Conservation (phyloP, 92 coral and sea anemone species). For the Porites divaricata region DNA sequence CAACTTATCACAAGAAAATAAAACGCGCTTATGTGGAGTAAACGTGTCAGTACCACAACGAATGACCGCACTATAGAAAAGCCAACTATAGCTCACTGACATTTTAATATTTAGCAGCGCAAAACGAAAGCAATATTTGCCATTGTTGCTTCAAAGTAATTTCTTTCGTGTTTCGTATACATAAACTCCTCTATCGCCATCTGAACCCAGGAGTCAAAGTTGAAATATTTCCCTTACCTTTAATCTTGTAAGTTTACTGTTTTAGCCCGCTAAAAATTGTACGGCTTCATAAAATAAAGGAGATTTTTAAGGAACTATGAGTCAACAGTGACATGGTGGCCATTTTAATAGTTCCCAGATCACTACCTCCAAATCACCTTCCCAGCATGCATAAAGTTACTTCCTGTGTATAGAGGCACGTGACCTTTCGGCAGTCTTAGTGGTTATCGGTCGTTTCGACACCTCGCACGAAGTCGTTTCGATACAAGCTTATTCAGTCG, state of each 20-base stretch:
- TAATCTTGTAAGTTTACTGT: too few species aligned
- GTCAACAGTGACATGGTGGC: neutral
- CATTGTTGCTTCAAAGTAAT: too few species aligned
- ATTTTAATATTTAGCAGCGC: too few species aligned
- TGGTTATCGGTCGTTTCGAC: too few species aligned
- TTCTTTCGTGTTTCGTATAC: too few species aligned
- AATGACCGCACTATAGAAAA: too few species aligned
- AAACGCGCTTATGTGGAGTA: neutral
- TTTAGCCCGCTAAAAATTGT: neutral
- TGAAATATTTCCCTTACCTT: neutral
- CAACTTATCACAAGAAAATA: neutral
- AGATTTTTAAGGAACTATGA: neutral
- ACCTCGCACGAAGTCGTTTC: too few species aligned
- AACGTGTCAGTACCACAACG: too few species aligned
- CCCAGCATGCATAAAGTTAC: neutral
- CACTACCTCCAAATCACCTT: neutral
- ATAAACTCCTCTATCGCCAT: neutral
- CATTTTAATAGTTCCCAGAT: slow-evolving; percentile 33
- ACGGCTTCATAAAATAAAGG: neutral
- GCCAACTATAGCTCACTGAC: too few species aligned
- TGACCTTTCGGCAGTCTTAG: too few species aligned
- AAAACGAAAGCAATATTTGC: too few species aligned
- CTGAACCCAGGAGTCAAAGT: neutral
- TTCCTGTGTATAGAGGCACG: neutral
- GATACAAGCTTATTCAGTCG: too few species aligned